Evolutionary conservation across 1,140 invertebrate species (phyloP).

Genomic region (Solen grandis): DNA sequence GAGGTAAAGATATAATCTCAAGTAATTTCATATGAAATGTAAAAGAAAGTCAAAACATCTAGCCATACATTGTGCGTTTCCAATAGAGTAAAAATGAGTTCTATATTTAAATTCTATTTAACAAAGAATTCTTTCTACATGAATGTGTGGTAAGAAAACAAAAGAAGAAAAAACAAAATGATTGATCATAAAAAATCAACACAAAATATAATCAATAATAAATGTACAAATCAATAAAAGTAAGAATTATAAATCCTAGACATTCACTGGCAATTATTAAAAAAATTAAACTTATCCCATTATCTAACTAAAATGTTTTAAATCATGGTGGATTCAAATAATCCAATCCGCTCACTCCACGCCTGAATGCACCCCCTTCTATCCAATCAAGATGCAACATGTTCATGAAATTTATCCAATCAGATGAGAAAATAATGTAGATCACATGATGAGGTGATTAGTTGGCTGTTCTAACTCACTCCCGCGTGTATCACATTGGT

Average conservation of each 20-base stretch:
- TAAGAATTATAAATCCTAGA: background rate
- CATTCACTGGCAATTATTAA: background rate
- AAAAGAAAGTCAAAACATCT: too few species aligned
- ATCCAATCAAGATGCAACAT: slow-evolving; percentile 39
- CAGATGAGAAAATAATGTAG: slow-evolving; percentile 45
- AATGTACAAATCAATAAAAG: too few species aligned
- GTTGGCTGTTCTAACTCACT: slow-evolving; percentile 47
- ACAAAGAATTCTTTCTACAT: too few species aligned
- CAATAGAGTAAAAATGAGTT: too few species aligned
- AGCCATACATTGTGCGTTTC: too few species aligned
- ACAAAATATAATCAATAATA: too few species aligned
- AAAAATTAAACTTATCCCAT: background rate
- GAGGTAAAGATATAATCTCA: too few species aligned
- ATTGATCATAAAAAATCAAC: too few species aligned
- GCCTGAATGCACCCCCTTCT: slow-evolving; percentile 12
- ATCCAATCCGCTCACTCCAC: slow-evolving; percentile 51
- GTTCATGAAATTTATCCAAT: slow-evolving; percentile 33
- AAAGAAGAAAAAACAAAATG: too few species aligned
- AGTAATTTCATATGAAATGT: too few species aligned
- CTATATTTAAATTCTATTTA: too few species aligned
- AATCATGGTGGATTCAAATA: background rate
- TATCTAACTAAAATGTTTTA: background rate
- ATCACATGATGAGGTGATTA: slow-evolving; percentile 53
- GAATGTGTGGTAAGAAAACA: too few species aligned
- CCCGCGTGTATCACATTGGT: slow-evolving; percentile 51